A percentile compares a stretch with the other conserved stretches of the same genome.
These are phyloP conservation scores for Actinopyga echinites DNA, from an alignment of 53 echinoderm and acorn worm genomes.

Conservation along the genomic window DNA sequence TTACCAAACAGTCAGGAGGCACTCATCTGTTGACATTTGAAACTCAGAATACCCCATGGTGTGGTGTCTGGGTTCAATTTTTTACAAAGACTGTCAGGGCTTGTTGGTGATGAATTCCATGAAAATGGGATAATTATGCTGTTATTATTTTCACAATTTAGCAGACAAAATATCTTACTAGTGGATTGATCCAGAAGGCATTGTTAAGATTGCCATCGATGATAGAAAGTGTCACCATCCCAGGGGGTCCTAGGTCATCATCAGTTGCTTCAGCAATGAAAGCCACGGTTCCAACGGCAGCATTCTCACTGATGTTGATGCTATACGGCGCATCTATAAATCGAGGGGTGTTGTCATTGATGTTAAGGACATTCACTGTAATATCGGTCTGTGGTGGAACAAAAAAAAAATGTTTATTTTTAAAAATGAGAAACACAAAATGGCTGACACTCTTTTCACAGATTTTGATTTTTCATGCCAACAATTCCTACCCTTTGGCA, in stretches of 20 bases:
- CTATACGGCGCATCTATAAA: slow-evolving; percentile 77
- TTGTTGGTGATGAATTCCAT: no score
- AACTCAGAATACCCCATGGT: no score
- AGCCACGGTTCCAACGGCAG: slow-evolving; percentile 47
- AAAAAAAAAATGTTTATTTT: not conserved
- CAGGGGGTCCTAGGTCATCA: slow-evolving; percentile 70
- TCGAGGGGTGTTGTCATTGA: slow-evolving; percentile 91
- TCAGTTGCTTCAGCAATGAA: slow-evolving; percentile 81
- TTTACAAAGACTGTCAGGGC: no score
- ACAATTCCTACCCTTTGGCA: no score
- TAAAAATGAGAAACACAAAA: no score
- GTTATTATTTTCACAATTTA: no score
- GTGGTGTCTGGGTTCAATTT: no score
- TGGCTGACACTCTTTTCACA: no score
- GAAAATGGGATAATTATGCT: no score
- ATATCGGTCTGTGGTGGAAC: slow-evolving; percentile 59
- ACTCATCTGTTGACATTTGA: no score
- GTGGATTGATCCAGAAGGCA: slow-evolving; percentile 65
- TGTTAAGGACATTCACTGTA: slow-evolving; percentile 76
- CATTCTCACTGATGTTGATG: slow-evolving; percentile 71
- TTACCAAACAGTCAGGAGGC: no score
- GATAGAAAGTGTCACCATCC: slow-evolving; percentile 72
- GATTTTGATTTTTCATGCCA: no score
- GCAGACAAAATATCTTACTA: slow-evolving; percentile 24
- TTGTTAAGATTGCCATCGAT: slow-evolving; percentile 68